Percentiles rank a stretch among this genome's conserved stretches.
Conservation (phyloP, 2,888 invertebrate species). For the Julus scanicus region DNA sequence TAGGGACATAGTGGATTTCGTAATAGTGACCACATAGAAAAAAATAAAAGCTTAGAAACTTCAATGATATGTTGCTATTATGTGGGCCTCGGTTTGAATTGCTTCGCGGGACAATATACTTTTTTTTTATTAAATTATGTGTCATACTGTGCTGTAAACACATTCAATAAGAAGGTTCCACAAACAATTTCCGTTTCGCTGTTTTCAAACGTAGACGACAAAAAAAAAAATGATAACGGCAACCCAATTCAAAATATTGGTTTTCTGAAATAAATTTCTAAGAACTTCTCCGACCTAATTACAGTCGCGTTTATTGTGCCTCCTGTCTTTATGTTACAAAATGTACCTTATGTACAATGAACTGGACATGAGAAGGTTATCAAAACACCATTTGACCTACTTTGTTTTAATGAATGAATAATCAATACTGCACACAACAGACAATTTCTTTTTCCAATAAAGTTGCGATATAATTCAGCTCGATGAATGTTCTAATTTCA, state of each 20-base stretch:
- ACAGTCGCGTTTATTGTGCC: background rate
- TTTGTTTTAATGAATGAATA: constrained; percentile 33
- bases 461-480: background rate
- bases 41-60: background rate
- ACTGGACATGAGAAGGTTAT: background rate
- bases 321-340: background rate
- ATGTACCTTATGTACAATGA: background rate
- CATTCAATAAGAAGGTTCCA: background rate
- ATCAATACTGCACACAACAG: background rate
- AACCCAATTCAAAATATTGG: constrained; percentile 20
- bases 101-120: background rate
- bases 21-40: background rate
- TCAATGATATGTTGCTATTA: background rate
- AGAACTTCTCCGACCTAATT: background rate
- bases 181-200: background rate
- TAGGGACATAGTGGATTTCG: background rate
- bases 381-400: constrained; percentile 13
- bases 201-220: background rate
- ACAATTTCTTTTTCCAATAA: constrained; percentile 8
- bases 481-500: background rate
- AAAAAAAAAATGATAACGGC: background rate
- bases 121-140: background rate
- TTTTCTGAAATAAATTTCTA: constrained; percentile 7
- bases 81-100: background rate
- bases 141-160: background rate